Evolutionary conservation across 1,140 invertebrate species (phyloP).

Genomic region (Adoxophyes honmai): DNA sequence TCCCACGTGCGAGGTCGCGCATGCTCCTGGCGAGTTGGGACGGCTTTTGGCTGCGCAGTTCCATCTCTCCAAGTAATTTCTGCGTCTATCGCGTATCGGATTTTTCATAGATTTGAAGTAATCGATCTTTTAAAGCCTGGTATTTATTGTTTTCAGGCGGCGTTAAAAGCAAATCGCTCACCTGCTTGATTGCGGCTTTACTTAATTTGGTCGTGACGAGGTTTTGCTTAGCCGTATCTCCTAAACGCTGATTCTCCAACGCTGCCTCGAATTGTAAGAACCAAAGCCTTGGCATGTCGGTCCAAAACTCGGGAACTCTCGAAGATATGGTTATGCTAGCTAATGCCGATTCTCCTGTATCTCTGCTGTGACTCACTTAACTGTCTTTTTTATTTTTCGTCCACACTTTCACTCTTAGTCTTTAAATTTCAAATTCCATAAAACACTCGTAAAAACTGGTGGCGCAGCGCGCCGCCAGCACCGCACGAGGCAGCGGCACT

Average conservation of each 20-base stretch:
- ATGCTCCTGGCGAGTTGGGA: constrained; percentile 29
- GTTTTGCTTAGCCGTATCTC: constrained; percentile 16
- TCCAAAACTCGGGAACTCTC: constrained; percentile 21
- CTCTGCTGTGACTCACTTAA: no score
- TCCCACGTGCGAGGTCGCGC: constrained; percentile 18
- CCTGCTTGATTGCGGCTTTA: not conserved
- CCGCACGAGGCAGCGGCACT: no score
- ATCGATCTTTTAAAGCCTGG: not conserved
- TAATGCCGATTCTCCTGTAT: no score
- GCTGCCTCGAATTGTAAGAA: constrained; percentile 17
- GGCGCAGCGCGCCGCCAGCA: no score
- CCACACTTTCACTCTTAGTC: no score
- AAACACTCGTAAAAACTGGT: no score
- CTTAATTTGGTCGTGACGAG: constrained; percentile 1
- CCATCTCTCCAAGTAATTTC: constrained; percentile 25
- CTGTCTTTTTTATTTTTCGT: no score
- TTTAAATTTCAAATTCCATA: no score
- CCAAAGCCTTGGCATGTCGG: constrained; percentile 19
- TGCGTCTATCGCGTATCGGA: constrained; percentile 19
- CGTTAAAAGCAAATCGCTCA: constrained; percentile 4
- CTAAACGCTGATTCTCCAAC: no score
- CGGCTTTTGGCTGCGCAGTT: no score
- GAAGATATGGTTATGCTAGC: not conserved
- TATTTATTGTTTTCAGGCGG: constrained; percentile 15
- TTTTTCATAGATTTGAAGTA: constrained; percentile 10